Percentiles rank a stretch among this genome's conserved stretches.
Conservation (phyloP, 2,113 vertebrate species). For the Pelecanoides urinatrix region DNA sequence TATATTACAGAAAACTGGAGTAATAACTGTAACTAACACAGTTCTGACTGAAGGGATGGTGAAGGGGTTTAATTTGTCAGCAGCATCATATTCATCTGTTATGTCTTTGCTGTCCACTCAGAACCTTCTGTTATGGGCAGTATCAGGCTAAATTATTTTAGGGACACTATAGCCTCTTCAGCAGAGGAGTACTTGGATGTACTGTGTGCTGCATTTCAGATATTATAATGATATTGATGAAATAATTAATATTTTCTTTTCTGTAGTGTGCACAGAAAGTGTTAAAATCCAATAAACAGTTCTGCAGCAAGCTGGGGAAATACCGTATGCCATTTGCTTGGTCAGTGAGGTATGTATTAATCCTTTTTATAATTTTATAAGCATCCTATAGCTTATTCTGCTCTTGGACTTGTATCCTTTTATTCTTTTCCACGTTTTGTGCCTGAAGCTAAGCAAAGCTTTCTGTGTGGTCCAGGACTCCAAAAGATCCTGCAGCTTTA, state of each 20-base stretch:
- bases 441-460: neutral
- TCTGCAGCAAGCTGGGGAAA: conserved; percentile 93
- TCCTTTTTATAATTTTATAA: neutral
- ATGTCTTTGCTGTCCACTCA: neutral
- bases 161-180: neutral
- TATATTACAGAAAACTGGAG: neutral
- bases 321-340: conserved; percentile 99
- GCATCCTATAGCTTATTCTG: neutral
- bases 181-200: neutral
- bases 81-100: neutral
- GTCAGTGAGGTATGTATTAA: conserved; percentile 87
- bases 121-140: neutral
- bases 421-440: neutral
- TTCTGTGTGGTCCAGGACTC: neutral
- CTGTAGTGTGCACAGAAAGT: conserved; percentile 91
- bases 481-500: neutral
- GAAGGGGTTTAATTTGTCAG: neutral
- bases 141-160: neutral
- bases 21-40: neutral
- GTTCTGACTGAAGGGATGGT: neutral
- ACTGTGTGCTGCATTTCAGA: neutral
- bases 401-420: neutral
- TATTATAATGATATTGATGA: neutral
- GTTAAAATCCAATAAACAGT: conserved; percentile 93
- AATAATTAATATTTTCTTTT: neutral